Base-by-base conservation (phyloP, 2,113 vertebrate species). In the Gymnorhina tibicen region DNA sequence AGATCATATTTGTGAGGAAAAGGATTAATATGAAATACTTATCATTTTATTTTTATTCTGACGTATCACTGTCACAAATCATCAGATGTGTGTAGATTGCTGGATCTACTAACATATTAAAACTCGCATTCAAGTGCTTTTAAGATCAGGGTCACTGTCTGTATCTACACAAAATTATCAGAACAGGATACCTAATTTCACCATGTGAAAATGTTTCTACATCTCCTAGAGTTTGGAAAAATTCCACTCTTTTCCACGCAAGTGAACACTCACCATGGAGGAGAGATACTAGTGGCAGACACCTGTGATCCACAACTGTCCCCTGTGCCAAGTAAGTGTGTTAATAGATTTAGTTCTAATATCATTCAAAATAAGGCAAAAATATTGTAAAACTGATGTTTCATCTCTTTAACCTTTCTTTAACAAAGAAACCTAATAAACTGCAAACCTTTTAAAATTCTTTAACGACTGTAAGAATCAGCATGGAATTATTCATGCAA, bases 271-370 rank as follows among this genome's bases (percentile, higher is more conserved):
- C 90, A 84, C 41, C 93, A 78, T 5, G 92, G 90, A 83, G 96
- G 85, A 77, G 98, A 98, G 68, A 94, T 99, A 74, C 97, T 99
- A 8, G 99, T 99, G 16, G 98, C 99, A 30, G 98, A 99, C 76
- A 99, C 99, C 4, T 99, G 99, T 96, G 97, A 98, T 96, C 88
- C 98, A 87, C 98, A 98, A 8, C 50, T 97, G 18, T 96, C 98
- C 28, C 96, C 97, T 79, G 7, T 96, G 64, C 37, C 94, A 76
- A 94, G 98, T 98, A 97, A 97, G 97, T 93, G 14, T 50, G 32
- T 92, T n/a, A 41, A 27, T 66, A 70, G 30, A 58, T 90, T 64
- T 73, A 27, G 10, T 64, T 83, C 41, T 89, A 87, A 50, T 69
- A 56, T 76, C 58, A 46, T 81, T 92, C 35, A 67, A 70, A 91